phyloP scores from a whole-genome alignment of 2,797 vertebrate genomes.

The Pantherophis alleghaniensis region DNA sequence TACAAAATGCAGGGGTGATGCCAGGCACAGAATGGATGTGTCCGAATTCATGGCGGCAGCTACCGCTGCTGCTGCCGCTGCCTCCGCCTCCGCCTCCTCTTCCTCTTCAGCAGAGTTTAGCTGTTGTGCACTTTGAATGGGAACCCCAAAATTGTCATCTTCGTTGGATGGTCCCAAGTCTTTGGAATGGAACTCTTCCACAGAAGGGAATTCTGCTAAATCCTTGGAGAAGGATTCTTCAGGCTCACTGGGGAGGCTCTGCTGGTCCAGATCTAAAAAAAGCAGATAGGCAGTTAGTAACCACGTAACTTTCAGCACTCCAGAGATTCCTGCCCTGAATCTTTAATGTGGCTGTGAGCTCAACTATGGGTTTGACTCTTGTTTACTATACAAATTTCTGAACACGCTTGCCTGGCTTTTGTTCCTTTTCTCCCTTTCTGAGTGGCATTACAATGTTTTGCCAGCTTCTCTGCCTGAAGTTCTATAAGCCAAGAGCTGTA shows the following conservation, averaged over 20 bases:
- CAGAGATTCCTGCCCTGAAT: neutral
- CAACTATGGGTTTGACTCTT: neutral
- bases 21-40: conserved; percentile 72
- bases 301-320: neutral
- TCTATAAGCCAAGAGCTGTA: neutral
- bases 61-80: conserved; percentile 19
- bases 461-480: neutral
- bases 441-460: neutral
- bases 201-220: conserved; percentile 82
- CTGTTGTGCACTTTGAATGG: conserved; percentile 59
- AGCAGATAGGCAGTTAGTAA: conserved; percentile 30
- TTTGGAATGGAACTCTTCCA: conserved; percentile 80
- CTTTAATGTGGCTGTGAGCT: neutral
- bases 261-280: conserved; percentile 90
- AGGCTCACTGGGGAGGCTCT: conserved; percentile 88
- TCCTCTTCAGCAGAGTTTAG: conserved; percentile 71
- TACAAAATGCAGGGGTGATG: conserved; percentile 95
- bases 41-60: conserved; percentile 55
- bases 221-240: conserved; percentile 86
- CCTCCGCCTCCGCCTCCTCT: neutral
- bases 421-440: neutral
- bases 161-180: conserved; percentile 70
- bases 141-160: conserved; percentile 72
- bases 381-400: neutral
- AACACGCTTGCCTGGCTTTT: neutral